Evolutionary conservation across 2,888 invertebrate genomes (phyloP), one percentile per base, ranked within the genome.

Genomic region (Stenodera caucasica): DNA sequence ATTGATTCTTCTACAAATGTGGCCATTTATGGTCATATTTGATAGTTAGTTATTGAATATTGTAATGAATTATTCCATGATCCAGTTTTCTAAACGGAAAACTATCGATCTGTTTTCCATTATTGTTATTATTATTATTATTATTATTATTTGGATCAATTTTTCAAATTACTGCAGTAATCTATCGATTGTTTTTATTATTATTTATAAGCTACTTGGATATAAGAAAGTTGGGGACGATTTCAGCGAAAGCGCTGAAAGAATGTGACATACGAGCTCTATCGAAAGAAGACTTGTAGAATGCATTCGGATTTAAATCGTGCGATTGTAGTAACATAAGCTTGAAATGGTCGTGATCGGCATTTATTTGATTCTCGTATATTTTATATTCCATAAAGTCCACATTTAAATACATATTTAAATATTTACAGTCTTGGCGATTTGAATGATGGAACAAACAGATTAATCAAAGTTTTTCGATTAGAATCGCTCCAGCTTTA

Each of bases 281-380:
- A 11, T 32, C 32, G 32, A 32, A 11, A 8, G 2, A 56, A 53
- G 55, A 55, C 51, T 55, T 58, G 66, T 67, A 64, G 67, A 67
- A 69, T 69, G 62, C 59, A 63, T 66, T 66, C 60, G 68, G 63
- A 70, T 68, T 69, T 65, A 68, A 69, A 65, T 70, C 68, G 69
- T 69, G 69, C 67, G 64, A 66, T 67, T 66, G 65, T 67, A 62
- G n/a, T n/a, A n/a, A 51, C 53, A 52, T 29, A 21, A 56, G 51
- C 49, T 53, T 56, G 65, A 67, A 59, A 45, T 61, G 65, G 63
- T 68, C 68, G 66, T 67, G 67, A 70, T 65, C 67, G 58, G 69
- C 67, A 69, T 69, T 69, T 65, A 66, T 61, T 55, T 52, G 57
- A 62, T 64, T 65, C 64, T 64, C n/a, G 18, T 40, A 18, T 15